Base-by-base conservation (phyloP, 1,140 invertebrate genomes). In the Bombus polaris region DNA sequence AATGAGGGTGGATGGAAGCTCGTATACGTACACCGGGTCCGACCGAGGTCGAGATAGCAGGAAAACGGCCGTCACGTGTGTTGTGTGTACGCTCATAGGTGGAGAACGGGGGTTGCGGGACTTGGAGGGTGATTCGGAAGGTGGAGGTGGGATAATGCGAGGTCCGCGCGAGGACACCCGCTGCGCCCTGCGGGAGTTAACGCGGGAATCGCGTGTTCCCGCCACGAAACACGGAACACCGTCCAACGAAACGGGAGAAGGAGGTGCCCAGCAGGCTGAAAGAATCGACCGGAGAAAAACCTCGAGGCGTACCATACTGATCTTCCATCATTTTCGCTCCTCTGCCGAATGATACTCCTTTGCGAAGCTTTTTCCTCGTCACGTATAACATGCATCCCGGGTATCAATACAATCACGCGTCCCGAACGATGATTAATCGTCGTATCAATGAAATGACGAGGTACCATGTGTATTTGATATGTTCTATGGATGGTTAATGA, bases 171-270 rank as follows among this genome's bases (percentile, higher is more conserved):
- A 93, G 92, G 92, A 94, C 92, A 93, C 94, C 92, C 89, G 92
- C 93, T 94, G 93, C 87, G 94, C 94, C 77, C 91, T 90, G 91
- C 91, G 92, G 93, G 93, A 91, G 93, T 93, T 95, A 95, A 94
- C 94, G 94, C 92, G 92, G 93, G 92, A 94, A 95, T 94, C 93
- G 94, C 94, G 94, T 94, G 94, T 91, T 92, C 85, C 85, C 74
- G 81, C 86, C 88, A 89, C 88, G 87, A 91, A 92, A 91, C 91
- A 89, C 86, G 87, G 80, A 91, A 92, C 91, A 89, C 73, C 80
- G 84, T 81, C 74, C 82, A 72, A 86, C 65, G 66, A n/a, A 78
- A 81, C n/a, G 53, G 68, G 59, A 90, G 85, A 74, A 70, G 78
- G 84, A 70, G 70, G 18, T 53, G 18, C 47, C 6, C 47, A 53